Evolutionary conservation across 2,113 vertebrate genomes (phyloP).

Genomic region (Pungitius pungitius): DNA sequence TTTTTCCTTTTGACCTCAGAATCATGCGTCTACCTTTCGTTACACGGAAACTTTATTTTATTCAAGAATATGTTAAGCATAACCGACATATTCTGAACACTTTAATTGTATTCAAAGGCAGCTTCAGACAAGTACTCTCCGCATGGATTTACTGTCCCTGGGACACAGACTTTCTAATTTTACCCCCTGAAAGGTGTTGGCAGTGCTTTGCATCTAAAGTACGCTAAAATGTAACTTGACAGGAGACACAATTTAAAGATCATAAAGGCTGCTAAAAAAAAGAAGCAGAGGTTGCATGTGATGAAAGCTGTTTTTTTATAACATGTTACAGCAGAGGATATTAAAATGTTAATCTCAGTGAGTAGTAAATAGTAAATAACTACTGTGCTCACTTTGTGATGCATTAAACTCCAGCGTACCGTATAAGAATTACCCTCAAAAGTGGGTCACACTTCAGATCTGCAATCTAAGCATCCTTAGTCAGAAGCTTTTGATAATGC

Average conservation of each 20-base stretch:
- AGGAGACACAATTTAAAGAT: constrained; percentile 47
- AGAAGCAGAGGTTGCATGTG: constrained; percentile 16
- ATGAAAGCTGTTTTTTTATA: constrained; percentile 36
- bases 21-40: constrained; percentile 16
- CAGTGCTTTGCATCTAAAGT: constrained; percentile 68
- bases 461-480: constrained; percentile 54
- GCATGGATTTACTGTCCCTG: constrained; percentile 52
- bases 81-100: constrained; percentile 35
- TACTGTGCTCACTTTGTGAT: constrained; percentile 30
- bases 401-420: constrained; percentile 42
- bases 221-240: constrained; percentile 54
- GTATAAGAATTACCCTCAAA: constrained; percentile 30
- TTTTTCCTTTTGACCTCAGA: constrained; percentile 1
- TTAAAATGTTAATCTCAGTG: constrained; percentile 30
- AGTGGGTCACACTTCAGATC: constrained; percentile 54
- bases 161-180: constrained; percentile 58
- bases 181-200: constrained; percentile 53
- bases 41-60: constrained; percentile 17
- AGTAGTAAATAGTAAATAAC: constrained; percentile 44
- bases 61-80: constrained; percentile 18
- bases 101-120: constrained; percentile 54
- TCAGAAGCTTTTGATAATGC: constrained; percentile 36
- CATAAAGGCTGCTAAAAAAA: constrained; percentile 35
- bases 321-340: constrained; percentile 14
- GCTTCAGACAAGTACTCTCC: constrained; percentile 35